A percentile compares a stretch with the other conserved stretches of the same genome.
Conservation (phyloP, 2,113 vertebrate genomes). For the Sturnira hondurensis region DNA sequence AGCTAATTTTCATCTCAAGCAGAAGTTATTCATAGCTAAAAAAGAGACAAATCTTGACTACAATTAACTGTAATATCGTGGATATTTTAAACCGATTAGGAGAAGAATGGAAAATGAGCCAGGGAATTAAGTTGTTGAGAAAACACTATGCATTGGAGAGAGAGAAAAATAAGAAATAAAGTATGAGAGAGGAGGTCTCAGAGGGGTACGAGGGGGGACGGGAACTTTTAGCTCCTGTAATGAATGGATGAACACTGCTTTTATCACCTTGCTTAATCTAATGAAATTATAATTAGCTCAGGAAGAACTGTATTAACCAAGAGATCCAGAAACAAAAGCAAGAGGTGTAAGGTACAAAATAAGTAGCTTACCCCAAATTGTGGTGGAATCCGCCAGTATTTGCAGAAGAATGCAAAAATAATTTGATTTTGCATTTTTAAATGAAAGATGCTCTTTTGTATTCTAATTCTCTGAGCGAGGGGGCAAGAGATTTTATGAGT, state of each 20-base stretch:
- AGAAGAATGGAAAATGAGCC: constrained; percentile 33
- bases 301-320: background rate
- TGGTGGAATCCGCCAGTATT: accelerated
- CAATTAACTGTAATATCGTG: background rate
- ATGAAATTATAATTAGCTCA: background rate
- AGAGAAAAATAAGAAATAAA: background rate
- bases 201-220: background rate
- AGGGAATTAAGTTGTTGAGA: background rate
- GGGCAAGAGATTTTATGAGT: background rate
- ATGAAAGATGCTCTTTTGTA: background rate
- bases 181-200: background rate
- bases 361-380: background rate
- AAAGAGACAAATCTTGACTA: constrained; percentile 59
- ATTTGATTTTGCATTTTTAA: background rate
- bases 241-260: background rate
- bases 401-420: background rate
- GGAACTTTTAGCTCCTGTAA: background rate
- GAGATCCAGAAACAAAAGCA: background rate
- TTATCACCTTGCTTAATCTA: background rate
- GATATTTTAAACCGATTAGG: constrained; percentile 56
- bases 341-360: background rate
- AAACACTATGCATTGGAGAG: background rate
- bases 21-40: constrained; percentile 60
- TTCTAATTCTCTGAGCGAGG: background rate
- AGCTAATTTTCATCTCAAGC: constrained; percentile 44